Base-by-base conservation (phyloP, 2,888 invertebrate genomes). In the Aphidius colemani region DNA sequence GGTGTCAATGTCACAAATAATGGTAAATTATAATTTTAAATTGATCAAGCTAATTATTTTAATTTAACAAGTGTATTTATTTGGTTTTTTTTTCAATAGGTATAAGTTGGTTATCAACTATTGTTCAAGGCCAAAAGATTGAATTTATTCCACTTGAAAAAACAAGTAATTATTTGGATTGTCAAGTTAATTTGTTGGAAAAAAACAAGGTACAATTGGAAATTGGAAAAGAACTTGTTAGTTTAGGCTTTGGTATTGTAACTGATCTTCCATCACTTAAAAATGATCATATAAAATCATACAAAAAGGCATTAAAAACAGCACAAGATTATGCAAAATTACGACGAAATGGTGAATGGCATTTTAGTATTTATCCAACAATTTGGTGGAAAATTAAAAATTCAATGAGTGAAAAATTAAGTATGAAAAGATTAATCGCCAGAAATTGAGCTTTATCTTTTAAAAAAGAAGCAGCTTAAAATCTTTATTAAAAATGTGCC, bases 51-150 rank as follows among this genome's bases (percentile, higher is more conserved):
- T 7, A 62, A 63, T 8, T n/a, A n/a, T n/a, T n/a, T 63, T 61
- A 18, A 57, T 41, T 44, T 48, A 9, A 58, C 8, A 41, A 40
- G 49, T 39, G n/a, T 48, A 6, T 6, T 49, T 9, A 41, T 59
- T 61, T 46, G 6, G 10, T 57, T 59, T 11, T 59, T 39, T n/a
- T 65, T 65, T 43, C 63, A 69, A 2, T 55, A 81, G 88, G 87
- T 61, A 79, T 87, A 5, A 86, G 84, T 71, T 88, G 88, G 88
- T 74, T 88, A 67, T 86, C 88, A 74, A 85, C 85, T 77, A 83
- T 88, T 53, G 85, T 85, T 8, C 84, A 78, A 69, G 86, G 84
- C 18, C 82, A 85, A 46, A 70, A 82, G 69, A 80, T 87, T 39
- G 85, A 83, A 44, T 75, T 87, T 56, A 83, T 85, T 68, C 87